Evolutionary conservation across 1,140 invertebrate genomes (phyloP).

Genomic region (Berghia stephanieae): DNA sequence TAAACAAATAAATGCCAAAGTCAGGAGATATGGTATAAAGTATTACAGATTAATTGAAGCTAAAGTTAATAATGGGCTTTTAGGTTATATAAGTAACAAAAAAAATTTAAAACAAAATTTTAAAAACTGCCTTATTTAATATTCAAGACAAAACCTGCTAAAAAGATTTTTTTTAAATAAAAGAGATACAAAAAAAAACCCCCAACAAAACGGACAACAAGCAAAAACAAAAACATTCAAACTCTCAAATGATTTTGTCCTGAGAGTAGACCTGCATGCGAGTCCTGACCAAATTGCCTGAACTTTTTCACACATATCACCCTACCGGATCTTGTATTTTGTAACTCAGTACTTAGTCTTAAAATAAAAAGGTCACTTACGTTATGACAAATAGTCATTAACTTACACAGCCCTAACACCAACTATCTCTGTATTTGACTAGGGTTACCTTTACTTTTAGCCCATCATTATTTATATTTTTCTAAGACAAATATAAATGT

Average conservation of each 20-base stretch:
- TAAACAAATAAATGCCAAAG: not conserved
- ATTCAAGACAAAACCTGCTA: not conserved
- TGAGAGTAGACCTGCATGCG: not conserved
- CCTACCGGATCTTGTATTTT: too few relatives aligned
- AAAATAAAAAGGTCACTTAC: too few relatives aligned
- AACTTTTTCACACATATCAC: too few relatives aligned
- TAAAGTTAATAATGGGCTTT: too few relatives aligned
- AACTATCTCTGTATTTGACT: not conserved
- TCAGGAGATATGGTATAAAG: not conserved
- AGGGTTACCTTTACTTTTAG: too few relatives aligned
- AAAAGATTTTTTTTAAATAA: not conserved
- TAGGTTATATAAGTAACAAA: too few relatives aligned
- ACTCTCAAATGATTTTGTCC: not conserved
- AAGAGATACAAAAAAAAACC: not conserved
- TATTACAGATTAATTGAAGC: conserved; percentile 5
- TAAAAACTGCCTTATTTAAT: not conserved
- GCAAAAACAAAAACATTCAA: not conserved
- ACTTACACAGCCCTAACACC: not conserved
- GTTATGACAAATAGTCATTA: too few relatives aligned
- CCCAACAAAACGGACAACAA: not conserved
- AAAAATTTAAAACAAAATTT: conserved; percentile 18
- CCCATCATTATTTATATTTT: too few relatives aligned
- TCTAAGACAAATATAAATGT: too few relatives aligned
- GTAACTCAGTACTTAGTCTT: too few relatives aligned
- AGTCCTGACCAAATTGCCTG: not conserved